Evolutionary conservation across 2,888 invertebrate genomes (phyloP).

Genomic region (Chalcis sispes): DNA sequence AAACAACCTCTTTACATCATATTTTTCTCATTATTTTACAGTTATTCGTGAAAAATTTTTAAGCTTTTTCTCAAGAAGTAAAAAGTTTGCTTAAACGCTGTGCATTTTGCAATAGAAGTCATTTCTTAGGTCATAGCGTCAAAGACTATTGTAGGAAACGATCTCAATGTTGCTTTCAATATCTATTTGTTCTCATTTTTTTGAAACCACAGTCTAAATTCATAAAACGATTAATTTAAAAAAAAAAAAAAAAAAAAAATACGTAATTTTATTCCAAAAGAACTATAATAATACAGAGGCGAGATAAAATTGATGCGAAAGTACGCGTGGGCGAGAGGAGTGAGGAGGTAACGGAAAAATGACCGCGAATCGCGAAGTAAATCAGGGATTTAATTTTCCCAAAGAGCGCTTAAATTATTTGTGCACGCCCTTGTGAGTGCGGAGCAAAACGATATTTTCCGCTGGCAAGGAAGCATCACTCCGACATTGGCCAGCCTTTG

Average conservation of each 20-base stretch:
- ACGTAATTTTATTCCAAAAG: no score
- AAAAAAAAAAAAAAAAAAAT: no score
- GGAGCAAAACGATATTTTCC: background rate
- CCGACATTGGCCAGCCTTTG: background rate
- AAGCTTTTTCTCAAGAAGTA: no score
- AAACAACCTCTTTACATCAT: constrained; percentile 17
- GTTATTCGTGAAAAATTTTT: constrained; percentile 20
- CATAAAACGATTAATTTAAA: no score
- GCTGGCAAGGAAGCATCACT: constrained; percentile 27
- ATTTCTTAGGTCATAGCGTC: no score
- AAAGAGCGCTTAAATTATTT: background rate
- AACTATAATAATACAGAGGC: background rate
- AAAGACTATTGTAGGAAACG: no score
- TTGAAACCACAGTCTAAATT: no score
- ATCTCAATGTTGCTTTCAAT: background rate
- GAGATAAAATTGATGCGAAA: background rate
- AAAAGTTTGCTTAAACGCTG: no score
- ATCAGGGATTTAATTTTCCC: constrained; percentile 26
- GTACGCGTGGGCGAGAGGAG: background rate
- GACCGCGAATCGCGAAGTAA: background rate
- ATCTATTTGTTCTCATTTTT: background rate
- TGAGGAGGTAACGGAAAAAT: background rate
- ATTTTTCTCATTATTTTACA: constrained; percentile 33
- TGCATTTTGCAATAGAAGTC: no score
- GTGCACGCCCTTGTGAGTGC: background rate